Evolutionary conservation across 1,140 invertebrate genomes (phyloP), one percentile per base, ranked within the genome.

Genomic region (Triops longicaudatus): DNA sequence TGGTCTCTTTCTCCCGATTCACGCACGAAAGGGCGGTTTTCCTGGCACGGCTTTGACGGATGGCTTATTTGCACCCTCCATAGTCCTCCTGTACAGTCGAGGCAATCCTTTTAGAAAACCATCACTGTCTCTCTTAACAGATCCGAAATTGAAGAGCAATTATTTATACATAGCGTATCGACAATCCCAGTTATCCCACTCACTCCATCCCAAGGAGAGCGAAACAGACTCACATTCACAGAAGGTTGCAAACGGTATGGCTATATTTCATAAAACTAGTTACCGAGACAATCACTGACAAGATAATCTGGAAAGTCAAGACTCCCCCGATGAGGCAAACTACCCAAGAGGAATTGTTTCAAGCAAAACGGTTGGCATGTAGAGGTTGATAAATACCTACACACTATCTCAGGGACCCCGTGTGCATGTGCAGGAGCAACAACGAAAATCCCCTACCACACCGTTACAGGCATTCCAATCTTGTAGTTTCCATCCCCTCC

Each of bases 221-320:
- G 50, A 22, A 5, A 63, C 10, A 10, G 6, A 63, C 14, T 9
- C 17, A 22, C 4, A 63, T 17, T 9, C 50, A 22, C 14, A 63
- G 50, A 63, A n/a, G 50, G 50, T 63, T 22, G 3, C n/a, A n/a
- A 10, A 63, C 14, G 50, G 14, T 63, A 10, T 17, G 50, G 50
- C 50, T 14, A 63, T 63, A 63, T 63, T 63, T 63, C 50, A 63
- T 63, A 63, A 63, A 63, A 10, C 50, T 63, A 63, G 50, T 63
- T 63, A 63, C 50, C 50, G 50, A 63, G 50, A 63, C 50, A 63
- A 63, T 63, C 50, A 63, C 50, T 63, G 50, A 63, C 50, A 63
- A 63, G 50, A 63, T 63, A 63, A 63, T 63, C 7, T 63, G 17
- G 4, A 63, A 63, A 63, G 50, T 63, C 50, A 63, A 22, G 50